Conservation (phyloP, 2,888 invertebrate species). For the Gasteruption jaculator region DNA sequence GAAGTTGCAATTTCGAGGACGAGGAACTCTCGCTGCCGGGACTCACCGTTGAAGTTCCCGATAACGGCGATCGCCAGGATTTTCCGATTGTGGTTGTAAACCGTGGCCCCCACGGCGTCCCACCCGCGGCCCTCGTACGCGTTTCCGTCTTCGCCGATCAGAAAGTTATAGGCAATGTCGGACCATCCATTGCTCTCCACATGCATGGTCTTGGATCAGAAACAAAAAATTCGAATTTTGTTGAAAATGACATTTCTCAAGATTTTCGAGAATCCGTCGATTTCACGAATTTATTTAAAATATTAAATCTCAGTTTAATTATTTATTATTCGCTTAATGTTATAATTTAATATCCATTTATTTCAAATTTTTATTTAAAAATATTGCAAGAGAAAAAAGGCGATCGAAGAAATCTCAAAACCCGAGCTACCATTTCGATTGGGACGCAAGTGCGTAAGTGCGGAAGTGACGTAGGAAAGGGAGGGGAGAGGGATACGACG, state of each 20-base stretch:
- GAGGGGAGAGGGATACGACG: no score
- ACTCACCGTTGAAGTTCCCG: slow-evolving; percentile 61
- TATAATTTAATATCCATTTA: not conserved
- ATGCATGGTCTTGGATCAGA: slow-evolving; percentile 32
- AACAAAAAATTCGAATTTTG: not conserved
- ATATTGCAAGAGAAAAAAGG: not conserved
- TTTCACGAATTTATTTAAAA: no score
- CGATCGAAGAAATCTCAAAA: no score
- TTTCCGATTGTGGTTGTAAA: slow-evolving; percentile 57
- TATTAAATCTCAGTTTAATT: no score
- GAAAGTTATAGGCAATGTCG: slow-evolving; percentile 44
- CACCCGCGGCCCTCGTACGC: slow-evolving; percentile 45
- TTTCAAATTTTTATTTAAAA: slow-evolving; percentile 2
- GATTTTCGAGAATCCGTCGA: no score
- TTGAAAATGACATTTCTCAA: not conserved
- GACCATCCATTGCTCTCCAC: slow-evolving; percentile 34
- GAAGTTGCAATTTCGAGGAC: not conserved
- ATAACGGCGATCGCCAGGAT: slow-evolving; percentile 71
- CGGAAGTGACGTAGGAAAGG: no score
- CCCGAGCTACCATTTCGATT: no score
- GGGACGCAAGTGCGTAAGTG: no score
- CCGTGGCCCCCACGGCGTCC: slow-evolving; percentile 37
- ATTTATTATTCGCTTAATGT: not conserved
- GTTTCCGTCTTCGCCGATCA: slow-evolving; percentile 44
- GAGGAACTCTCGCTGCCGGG: not conserved